Evolutionary conservation across 2,888 invertebrate species (phyloP).

Genomic region (Pelosia muscerda): DNA sequence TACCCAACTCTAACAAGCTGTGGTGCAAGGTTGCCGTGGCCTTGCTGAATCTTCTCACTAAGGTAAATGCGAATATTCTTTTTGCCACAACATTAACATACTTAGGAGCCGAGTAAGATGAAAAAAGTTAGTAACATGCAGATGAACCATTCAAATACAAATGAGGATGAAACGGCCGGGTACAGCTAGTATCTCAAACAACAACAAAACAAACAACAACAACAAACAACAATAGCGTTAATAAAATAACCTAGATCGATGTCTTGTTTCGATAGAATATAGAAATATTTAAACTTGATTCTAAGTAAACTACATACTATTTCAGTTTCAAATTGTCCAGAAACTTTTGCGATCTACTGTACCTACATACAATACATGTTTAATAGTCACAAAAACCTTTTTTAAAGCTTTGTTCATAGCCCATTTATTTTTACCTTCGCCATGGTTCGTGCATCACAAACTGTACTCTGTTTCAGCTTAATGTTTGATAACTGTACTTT

Average conservation of each 20-base stretch:
- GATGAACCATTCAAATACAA: not conserved
- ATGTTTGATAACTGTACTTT: slow-evolving; percentile 42
- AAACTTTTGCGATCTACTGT: too few species aligned
- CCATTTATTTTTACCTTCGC: slow-evolving; percentile 41
- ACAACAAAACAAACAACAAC: too few species aligned
- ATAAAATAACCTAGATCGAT: too few species aligned
- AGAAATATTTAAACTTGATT: too few species aligned
- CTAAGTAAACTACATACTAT: too few species aligned
- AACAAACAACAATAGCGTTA: too few species aligned
- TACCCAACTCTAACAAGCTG: not conserved
- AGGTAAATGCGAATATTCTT: not conserved
- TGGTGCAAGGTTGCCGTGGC: not conserved
- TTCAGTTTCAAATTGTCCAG: too few species aligned
- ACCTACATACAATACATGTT: not conserved
- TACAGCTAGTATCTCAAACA: too few species aligned
- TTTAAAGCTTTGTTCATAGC: slow-evolving; percentile 16
- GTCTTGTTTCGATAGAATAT: too few species aligned
- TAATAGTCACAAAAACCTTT: not conserved
- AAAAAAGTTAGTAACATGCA: too few species aligned
- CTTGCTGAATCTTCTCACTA: not conserved
- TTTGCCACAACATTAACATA: not conserved
- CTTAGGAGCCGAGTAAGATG: not conserved
- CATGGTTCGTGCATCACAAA: slow-evolving; percentile 43
- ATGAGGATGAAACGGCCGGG: too few species aligned
- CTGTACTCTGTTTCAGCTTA: slow-evolving; percentile 44